Percentiles rank a stretch among this genome's conserved stretches.
Conservation (phyloP, 2,113 vertebrate genomes). For the Xenopus tropicalis region DNA sequence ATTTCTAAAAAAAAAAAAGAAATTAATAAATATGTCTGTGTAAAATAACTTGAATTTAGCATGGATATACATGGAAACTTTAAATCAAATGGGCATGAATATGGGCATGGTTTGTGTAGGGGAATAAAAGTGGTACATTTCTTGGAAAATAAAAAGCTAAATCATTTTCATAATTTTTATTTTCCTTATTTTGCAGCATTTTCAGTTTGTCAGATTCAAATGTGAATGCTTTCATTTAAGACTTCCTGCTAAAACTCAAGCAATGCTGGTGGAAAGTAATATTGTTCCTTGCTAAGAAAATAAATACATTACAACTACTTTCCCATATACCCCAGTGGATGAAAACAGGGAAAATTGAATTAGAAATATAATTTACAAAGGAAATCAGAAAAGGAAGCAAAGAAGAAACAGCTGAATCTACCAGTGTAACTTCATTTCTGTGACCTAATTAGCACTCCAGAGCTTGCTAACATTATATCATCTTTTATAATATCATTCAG, state of each 20-base stretch:
- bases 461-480: slow-evolving; percentile 8
- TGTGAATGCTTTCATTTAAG: neutral
- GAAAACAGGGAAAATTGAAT: slow-evolving; percentile 24
- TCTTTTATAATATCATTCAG: slow-evolving; percentile 2
- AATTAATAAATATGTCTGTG: too few species aligned
- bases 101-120: too few species aligned
- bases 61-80: too few species aligned
- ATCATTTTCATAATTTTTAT: neutral
- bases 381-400: neutral
- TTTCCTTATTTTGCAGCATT: neutral
- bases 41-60: too few species aligned
- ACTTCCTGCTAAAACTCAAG: slow-evolving; percentile 15
- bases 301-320: slow-evolving; percentile 18
- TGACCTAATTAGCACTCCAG: slow-evolving; percentile 16
- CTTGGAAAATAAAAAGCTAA: too few species aligned
- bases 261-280: slow-evolving; percentile 1
- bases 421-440: slow-evolving; percentile 4
- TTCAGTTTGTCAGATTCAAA: neutral
- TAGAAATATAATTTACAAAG: slow-evolving; percentile 20
- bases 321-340: slow-evolving; percentile 10
- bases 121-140: too few species aligned
- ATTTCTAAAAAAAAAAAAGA: too few species aligned
- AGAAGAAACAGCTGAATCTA: neutral
- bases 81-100: too few species aligned
- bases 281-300: slow-evolving; percentile 14